Base-by-base conservation (phyloP, 2,888 invertebrate genomes). In the Stictocephala bisonia region DNA sequence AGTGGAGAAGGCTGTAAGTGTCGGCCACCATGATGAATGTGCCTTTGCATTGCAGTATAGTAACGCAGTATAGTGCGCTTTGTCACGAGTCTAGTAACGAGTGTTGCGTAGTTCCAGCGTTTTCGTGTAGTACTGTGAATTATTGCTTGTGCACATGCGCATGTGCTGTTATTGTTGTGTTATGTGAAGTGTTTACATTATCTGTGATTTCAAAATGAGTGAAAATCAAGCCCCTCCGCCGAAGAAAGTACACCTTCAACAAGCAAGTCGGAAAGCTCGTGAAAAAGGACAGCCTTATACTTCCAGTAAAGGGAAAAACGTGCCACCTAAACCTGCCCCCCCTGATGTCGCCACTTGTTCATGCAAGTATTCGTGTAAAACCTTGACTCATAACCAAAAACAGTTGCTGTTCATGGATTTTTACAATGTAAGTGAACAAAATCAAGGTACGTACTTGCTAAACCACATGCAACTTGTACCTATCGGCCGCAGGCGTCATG, bases 1-100 rank as follows among this genome's bases (percentile, higher is more conserved):
- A 40, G 41, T 41, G 44, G 41, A 22, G 24, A 66, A 26, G 24
- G 41, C 26, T 66, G 35, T n/a, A 66, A 41, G 22, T 66, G 64
- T 41, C 64, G n/a, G 22, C 51, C 70, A 22, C 70, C 56, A 70
- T 70, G 29, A 70, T 70, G 70, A 53, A 70, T 70, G 70, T 70
- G 70, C 70, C 70, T 31, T 44, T 22, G 18, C 27, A 29, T 20
- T 69, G 51, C n/a, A 56, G 41, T 35, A n/a, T n/a, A 35, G 31
- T 29, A 2, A 20, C 20, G 29, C n/a, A 3, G 6, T 53, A 27
- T 4, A 26, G 26, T 6, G 53, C 53, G 53, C 3, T 7, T n/a
- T n/a, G n/a, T n/a, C n/a, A n/a, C n/a, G n/a, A n/a, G n/a, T n/a
- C n/a, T n/a, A n/a, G n/a, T n/a, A 7, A 26, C 2, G 2, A 26